These are phyloP conservation scores for Trichacis sp. DNA, from an alignment of 2,888 invertebrate genomes.

Conservation along the genomic window DNA sequence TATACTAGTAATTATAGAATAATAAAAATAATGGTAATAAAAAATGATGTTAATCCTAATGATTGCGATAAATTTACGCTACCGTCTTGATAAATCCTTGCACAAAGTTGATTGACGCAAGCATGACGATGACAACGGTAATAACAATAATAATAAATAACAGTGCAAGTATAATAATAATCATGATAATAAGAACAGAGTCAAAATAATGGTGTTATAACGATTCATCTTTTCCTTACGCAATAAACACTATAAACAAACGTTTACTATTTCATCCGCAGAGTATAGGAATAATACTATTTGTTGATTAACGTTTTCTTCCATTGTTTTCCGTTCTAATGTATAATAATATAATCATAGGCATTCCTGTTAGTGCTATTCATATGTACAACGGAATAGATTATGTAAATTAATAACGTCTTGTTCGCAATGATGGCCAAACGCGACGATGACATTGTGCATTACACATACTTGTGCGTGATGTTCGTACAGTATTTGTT, in stretches of 20 bases:
- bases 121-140: conserved; percentile 1
- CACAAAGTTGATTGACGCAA: not conserved
- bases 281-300: conserved; percentile 61
- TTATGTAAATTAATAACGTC: conserved; percentile 1
- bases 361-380: conserved; percentile 9
- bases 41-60: not conserved
- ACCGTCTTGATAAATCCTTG: not conserved
- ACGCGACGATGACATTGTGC: not conserved
- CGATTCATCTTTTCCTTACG: not conserved
- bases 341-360: conserved; percentile 18
- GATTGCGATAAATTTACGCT: not conserved
- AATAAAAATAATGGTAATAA: conserved; percentile 1
- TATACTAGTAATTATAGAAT: not conserved
- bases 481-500: not conserved
- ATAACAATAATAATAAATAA: conserved; percentile 12
- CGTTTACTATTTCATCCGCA: conserved; percentile 20
- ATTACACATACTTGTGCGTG: conserved; percentile 4
- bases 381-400: conserved; percentile 4
- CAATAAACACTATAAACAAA: conserved; percentile 12
- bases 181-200: conserved; percentile 2
- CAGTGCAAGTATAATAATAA: conserved; percentile 4
- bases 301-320: conserved; percentile 48
- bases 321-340: conserved; percentile 34
- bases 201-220: conserved; percentile 10
- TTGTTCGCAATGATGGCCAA: conserved; percentile 5